Evolutionary conservation across 2,888 invertebrate species (phyloP), one percentile per base, ranked within the genome.

Genomic region (Megaustenia siamemsis): DNA sequence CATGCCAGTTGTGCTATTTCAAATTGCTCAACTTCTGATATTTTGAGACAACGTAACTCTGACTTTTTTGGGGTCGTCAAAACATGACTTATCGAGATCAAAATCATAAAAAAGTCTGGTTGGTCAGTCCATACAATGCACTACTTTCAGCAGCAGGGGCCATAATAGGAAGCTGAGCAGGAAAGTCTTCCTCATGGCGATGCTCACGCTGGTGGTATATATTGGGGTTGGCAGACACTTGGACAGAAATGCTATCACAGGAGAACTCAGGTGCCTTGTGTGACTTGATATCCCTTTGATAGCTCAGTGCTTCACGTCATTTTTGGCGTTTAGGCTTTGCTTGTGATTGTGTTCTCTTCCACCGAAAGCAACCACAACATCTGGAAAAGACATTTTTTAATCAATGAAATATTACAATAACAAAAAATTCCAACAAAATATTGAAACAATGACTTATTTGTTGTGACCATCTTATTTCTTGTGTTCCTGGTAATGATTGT

Each of bases 361-460:
- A 89, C n/a, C 90, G 88, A 87, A 92, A 92, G 86, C 92, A 92
- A 28, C 87, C 87, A 87, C 92, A 92, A 88, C 92, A 92, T 89
- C 92, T 92, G 90, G 56, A 84, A 40, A 76, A 53, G 82, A 85
- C 38, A 69, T 35, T 15, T 8, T 35, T 15, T 86, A 83, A 82
- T 86, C 32, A 63, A 84, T 81, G 78, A 78, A 86, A n/a, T n/a
- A 60, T n/a, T n/a, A n/a, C n/a, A n/a, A n/a, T n/a, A n/a, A n/a
- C n/a, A n/a, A n/a, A n/a, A n/a, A n/a, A n/a, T n/a, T n/a, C n/a
- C n/a, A n/a, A n/a, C n/a, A n/a, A n/a, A n/a, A n/a, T n/a, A n/a
- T n/a, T n/a, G n/a, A n/a, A n/a, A n/a, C n/a, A n/a, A n/a, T n/a
- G n/a, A n/a, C n/a, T n/a, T n/a, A n/a, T n/a, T n/a, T n/a, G n/a